A percentile compares a stretch with the other conserved stretches of the same genome.
These are phyloP conservation scores for Aethes cnicana DNA, from an alignment of 2,888 invertebrate genomes.

Conservation along the genomic window DNA sequence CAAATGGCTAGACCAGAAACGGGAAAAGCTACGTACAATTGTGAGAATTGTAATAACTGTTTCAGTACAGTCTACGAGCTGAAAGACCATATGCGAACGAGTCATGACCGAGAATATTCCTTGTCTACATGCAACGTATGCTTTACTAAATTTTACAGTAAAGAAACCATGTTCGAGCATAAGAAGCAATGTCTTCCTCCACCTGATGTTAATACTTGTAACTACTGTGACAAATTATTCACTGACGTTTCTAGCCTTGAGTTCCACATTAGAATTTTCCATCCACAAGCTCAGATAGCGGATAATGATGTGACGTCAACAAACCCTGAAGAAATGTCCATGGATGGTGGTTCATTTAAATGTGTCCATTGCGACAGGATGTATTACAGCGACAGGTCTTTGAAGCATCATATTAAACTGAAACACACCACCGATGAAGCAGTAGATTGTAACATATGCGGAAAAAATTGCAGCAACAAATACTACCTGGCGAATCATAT, in stretches of 20 bases:
- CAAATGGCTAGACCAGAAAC: slow-evolving; percentile 32
- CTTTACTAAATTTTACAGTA: slow-evolving; percentile 60
- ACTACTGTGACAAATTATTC: slow-evolving; percentile 64
- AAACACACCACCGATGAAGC: slow-evolving; percentile 62
- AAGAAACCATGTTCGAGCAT: slow-evolving; percentile 54
- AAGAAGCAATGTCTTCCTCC: slow-evolving; percentile 60
- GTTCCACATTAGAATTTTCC: slow-evolving; percentile 64
- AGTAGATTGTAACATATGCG: slow-evolving; percentile 57
- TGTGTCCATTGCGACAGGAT: slow-evolving; percentile 56
- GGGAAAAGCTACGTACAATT: slow-evolving; percentile 43
- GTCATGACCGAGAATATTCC: slow-evolving; percentile 57
- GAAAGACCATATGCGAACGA: slow-evolving; percentile 58
- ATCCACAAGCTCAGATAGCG: slow-evolving; percentile 61
- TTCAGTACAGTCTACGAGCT: slow-evolving; percentile 55
- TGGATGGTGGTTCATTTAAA: slow-evolving; percentile 44
- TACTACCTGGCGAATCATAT: slow-evolving; percentile 66
- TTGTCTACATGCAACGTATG: slow-evolving; percentile 66
- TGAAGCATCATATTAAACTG: slow-evolving; percentile 65
- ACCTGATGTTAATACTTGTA: slow-evolving; percentile 53
- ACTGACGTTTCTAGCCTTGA: slow-evolving; percentile 63
- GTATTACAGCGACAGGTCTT: slow-evolving; percentile 63
- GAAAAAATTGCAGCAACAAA: slow-evolving; percentile 63
- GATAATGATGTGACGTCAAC: slow-evolving; percentile 57
- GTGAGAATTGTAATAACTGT: slow-evolving; percentile 54
- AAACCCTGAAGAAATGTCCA: slow-evolving; percentile 42